Evolutionary conservation across 2,113 vertebrate species (phyloP), one percentile per base, ranked within the genome.

Genomic region (Phylloscopus trochiloides): DNA sequence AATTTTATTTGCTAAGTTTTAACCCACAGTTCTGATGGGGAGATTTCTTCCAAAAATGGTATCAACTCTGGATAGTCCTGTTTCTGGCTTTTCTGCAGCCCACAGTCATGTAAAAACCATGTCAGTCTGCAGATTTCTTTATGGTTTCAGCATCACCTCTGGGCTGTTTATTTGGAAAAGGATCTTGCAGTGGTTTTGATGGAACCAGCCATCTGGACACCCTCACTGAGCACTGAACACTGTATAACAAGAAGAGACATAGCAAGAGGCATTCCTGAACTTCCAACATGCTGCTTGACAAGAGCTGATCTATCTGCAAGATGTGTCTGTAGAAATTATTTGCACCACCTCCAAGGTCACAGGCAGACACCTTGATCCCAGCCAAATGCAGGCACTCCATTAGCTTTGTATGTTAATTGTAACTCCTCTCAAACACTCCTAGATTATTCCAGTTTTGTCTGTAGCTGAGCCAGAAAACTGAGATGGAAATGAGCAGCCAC

Each of bases 371-470:
- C 19, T 24, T 47, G 42, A 78, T 34, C 55, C 47, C 29, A 8
- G 15, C 26, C 55, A 70, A 66, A 58, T 8, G 26, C 45, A 73
- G 50, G 25, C 0, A 0, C 17, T 77, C 68, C 47, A 5, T 29
- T 12, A 18, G 6, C n/a, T 43, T 10, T 0, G 1, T 6, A 12
- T 29, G 40, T 29, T 40, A n/a, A 66, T 38, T 57, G 50, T 29
- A 85, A 18, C 38, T 89, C 55, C 18, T 57, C 28, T 74, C 32
- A 70, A 66, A 36, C 25, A 71, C 38, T 74, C 52, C 47, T 54
- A 18, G 13, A 29, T 78, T 71, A 29, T 55, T 14, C 8, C 9
- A 66, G 13, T 47, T 26, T 84, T 62, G 17, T 12, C 16, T 82
- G 57, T 47, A 90, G 29, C 32, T 71, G 14, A 9, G 10, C 14